phyloP scores from a whole-genome alignment of 1,140 invertebrate species.

The Pseudobourletiella spinata region DNA sequence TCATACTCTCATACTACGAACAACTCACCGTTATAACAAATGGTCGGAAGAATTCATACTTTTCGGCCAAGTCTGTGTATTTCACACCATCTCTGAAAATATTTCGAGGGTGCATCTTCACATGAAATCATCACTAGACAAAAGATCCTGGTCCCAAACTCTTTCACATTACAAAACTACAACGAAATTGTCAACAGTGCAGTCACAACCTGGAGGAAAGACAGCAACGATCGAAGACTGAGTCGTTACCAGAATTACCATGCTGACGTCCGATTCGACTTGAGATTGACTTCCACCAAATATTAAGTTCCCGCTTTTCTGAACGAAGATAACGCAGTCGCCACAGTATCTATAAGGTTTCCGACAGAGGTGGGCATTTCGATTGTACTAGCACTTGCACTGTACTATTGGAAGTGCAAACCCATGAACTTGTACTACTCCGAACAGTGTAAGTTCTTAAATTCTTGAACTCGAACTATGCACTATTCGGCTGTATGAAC shows the following conservation, averaged over 20 bases:
- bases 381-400: too few species aligned
- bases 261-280: neutral
- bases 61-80: slow-evolving; percentile 62
- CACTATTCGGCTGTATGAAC: too few species aligned
- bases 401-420: too few species aligned
- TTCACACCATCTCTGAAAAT: slow-evolving; percentile 65
- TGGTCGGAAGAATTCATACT: slow-evolving; percentile 67
- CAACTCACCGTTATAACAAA: neutral
- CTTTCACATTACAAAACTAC: neutral
- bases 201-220: neutral
- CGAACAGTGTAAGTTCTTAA: too few species aligned
- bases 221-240: neutral
- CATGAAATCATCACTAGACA: neutral
- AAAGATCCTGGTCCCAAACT: too few species aligned
- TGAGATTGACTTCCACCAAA: too few species aligned
- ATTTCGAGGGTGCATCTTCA: slow-evolving; percentile 72
- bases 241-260: neutral
- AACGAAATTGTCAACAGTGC: neutral
- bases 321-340: too few species aligned
- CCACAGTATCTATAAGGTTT: too few species aligned
- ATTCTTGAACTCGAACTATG: too few species aligned
- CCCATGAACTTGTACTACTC: too few species aligned
- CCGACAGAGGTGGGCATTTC: too few species aligned
- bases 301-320: too few species aligned
- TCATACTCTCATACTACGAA: neutral